Conservation (phyloP, 2,113 vertebrate species). For the Deroptyus accipitrinus region DNA sequence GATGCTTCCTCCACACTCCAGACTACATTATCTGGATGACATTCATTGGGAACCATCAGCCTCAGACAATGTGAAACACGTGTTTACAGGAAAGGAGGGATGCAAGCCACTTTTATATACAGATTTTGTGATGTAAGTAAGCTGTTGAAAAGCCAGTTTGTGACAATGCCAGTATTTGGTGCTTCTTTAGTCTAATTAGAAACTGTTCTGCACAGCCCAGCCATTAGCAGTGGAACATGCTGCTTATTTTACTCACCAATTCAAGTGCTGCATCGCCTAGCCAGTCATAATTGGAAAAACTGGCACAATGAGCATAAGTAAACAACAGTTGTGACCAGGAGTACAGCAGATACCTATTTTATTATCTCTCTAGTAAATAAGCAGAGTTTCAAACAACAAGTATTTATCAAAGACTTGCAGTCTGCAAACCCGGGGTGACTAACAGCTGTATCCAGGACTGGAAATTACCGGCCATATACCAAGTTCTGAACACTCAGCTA, state of each 20-base stretch:
- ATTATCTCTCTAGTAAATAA: neutral
- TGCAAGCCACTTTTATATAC: neutral
- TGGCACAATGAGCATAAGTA: neutral
- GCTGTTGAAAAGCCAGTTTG: neutral
- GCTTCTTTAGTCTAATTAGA: conserved; percentile 28
- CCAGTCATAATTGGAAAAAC: conserved; percentile 6
- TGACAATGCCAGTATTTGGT: conserved; percentile 9
- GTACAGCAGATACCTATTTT: neutral
- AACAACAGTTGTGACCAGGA: neutral
- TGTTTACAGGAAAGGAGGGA: neutral
- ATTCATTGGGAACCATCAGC: neutral
- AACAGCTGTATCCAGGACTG: neutral
- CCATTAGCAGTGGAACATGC: neutral
- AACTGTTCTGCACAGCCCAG: neutral
- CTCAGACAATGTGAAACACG: neutral
- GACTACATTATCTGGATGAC: neutral
- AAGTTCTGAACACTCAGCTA: neutral
- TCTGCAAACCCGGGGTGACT: neutral
- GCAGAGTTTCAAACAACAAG: neutral
- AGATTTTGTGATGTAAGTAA: conserved; percentile 46
- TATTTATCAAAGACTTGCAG: neutral
- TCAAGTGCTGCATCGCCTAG: neutral
- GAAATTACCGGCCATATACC: neutral
- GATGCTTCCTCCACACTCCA: neutral
- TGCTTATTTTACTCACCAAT: conserved; percentile 22